phyloP scores from a whole-genome alignment of 2,888 invertebrate genomes.

The Venusia cambrica region DNA sequence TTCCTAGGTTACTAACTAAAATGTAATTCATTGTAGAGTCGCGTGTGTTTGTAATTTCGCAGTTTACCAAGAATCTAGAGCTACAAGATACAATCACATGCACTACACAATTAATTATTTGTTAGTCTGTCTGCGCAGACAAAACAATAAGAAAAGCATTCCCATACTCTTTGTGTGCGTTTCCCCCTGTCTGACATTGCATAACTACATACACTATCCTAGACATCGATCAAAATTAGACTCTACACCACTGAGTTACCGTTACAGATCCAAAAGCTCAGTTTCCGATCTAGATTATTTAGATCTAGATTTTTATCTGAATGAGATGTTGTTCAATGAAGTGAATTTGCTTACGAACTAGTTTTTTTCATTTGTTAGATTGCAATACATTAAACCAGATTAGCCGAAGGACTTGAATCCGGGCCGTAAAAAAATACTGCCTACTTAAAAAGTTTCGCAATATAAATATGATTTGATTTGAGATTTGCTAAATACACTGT shows the following conservation, averaged over 20 bases:
- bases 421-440: too few relatives aligned
- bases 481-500: too few relatives aligned
- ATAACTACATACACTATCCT: constrained; percentile 30
- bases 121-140: constrained; percentile 25
- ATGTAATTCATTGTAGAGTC: too few relatives aligned
- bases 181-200: constrained; percentile 33
- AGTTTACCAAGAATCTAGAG: constrained; percentile 15
- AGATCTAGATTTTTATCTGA: constrained; percentile 13
- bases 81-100: constrained; percentile 19
- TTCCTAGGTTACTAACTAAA: too few relatives aligned
- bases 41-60: neutral
- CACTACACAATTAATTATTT: constrained; percentile 24
- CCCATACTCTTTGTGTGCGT: constrained; percentile 40
- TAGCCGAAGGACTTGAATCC: too few relatives aligned
- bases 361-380: too few relatives aligned
- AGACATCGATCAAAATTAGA: constrained; percentile 2
- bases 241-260: neutral
- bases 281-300: neutral
- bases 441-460: too few relatives aligned
- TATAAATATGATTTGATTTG: too few relatives aligned
- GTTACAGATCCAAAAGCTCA: constrained; percentile 10
- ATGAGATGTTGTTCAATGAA: constrained; percentile 11
- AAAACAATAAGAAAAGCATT: constrained; percentile 27
- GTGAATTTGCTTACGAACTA: too few relatives aligned
- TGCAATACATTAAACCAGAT: too few relatives aligned